Percentiles rank a stretch among this genome's conserved stretches.
Evolutionary conservation across 1,140 invertebrate species (phyloP).

Genomic region (Ladona fulva): DNA sequence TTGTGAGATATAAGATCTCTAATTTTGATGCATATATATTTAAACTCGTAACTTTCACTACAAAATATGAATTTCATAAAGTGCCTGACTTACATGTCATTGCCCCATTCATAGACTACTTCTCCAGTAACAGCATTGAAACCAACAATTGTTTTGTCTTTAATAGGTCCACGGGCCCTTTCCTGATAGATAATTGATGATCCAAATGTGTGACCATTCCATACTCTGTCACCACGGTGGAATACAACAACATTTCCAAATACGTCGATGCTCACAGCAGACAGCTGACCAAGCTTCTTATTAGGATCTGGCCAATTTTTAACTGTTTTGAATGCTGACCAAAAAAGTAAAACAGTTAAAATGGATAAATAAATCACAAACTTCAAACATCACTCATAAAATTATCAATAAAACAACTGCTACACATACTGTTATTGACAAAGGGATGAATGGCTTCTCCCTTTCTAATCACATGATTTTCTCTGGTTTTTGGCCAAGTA

Average conservation of each 20-base stretch:
- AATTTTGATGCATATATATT: no score
- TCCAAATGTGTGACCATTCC: constrained; percentile 59
- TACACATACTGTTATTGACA: neutral
- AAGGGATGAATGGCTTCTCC: neutral
- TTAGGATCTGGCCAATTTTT: constrained; percentile 42
- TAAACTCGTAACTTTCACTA: no score
- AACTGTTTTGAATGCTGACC: neutral
- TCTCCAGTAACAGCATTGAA: constrained; percentile 60
- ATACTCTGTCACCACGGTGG: constrained; percentile 66
- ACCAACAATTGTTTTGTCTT: constrained; percentile 59
- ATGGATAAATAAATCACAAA: neutral
- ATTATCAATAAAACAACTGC: neutral
- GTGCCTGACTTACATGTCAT: constrained; percentile 52
- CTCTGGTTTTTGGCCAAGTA: neutral
- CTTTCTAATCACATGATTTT: neutral
- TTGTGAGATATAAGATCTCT: no score
- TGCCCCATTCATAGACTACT: constrained; percentile 66
- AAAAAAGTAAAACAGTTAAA: neutral
- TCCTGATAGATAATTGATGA: constrained; percentile 48
- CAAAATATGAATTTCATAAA: no score
- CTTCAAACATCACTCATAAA: neutral
- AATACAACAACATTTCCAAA: constrained; percentile 71
- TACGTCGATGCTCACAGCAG: constrained; percentile 66
- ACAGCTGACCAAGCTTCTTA: constrained; percentile 61
- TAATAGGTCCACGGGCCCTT: constrained; percentile 55